Conservation (phyloP, 2,113 vertebrate species). For the Cynocephalus volans region DNA sequence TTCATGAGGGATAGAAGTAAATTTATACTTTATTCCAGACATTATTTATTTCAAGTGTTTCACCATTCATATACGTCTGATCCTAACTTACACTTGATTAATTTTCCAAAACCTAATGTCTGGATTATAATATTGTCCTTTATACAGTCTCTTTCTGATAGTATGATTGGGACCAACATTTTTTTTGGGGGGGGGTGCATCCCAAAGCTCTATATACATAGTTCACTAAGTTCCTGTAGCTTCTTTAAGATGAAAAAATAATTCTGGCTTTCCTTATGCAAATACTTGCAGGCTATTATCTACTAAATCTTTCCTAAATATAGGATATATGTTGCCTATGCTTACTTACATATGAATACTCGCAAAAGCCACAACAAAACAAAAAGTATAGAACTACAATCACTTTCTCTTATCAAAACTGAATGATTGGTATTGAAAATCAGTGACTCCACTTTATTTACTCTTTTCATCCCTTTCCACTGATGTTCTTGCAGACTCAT, state of each 20-base stretch:
- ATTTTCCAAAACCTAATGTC: not conserved
- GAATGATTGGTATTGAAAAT: not conserved
- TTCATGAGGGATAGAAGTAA: not conserved
- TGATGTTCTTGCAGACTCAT: not conserved
- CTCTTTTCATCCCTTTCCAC: not conserved
- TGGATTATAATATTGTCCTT: not conserved
- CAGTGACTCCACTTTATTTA: conserved; percentile 35
- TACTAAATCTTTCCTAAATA: not conserved
- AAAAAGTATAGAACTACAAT: not conserved
- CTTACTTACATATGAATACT: conserved; percentile 48
- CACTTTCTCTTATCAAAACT: not conserved
- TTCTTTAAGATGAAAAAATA: conserved; percentile 29
- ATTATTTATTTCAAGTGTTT: not conserved
- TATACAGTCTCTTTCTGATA: not conserved
- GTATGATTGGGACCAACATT: not conserved
- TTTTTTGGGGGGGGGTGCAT: not conserved
- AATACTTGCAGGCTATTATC: conserved; percentile 22
- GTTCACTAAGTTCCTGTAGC: not conserved
- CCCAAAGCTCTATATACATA: not conserved
- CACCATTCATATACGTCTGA: not conserved
- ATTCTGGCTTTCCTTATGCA: not conserved
- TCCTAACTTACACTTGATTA: not conserved
- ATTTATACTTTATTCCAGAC: not conserved
- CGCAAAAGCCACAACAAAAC: conserved; percentile 15
- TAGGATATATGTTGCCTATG: not conserved